phyloP scores from a whole-genome alignment of 1,140 invertebrate species.

The Macrotrachela quadricornifera region DNA sequence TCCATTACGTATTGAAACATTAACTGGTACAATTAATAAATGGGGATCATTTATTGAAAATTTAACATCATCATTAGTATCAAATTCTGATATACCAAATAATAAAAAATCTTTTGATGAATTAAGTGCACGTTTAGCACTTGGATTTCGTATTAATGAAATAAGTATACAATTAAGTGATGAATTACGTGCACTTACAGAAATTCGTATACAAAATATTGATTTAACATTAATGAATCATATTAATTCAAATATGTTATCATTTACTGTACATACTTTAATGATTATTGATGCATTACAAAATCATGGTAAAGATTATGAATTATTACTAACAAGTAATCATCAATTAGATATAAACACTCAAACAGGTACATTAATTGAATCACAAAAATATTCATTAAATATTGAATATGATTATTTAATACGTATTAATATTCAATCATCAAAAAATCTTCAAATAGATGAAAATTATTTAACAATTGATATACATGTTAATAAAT shows the following conservation, averaged over 20 bases:
- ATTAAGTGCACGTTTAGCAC: too few species aligned
- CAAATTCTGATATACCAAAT: too few species aligned
- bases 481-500: neutral
- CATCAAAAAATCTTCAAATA: neutral
- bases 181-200: too few species aligned
- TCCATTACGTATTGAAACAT: conserved; percentile 44
- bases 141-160: too few species aligned
- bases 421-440: neutral
- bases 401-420: neutral
- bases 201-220: conserved; percentile 39
- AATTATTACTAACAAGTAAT: conserved; percentile 52
- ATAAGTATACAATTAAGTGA: too few species aligned
- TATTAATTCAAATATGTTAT: conserved; percentile 12
- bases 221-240: conserved; percentile 36
- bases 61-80: too few species aligned
- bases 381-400: neutral
- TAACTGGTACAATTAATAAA: conserved; percentile 17
- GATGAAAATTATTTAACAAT: neutral
- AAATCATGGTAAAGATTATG: conserved; percentile 78
- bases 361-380: neutral
- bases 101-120: too few species aligned
- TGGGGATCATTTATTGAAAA: too few species aligned
- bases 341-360: neutral
- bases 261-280: conserved; percentile 67
- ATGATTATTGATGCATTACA: conserved; percentile 77